Evolutionary conservation across 2,113 vertebrate species (phyloP).

Genomic region (Callipepla squamata): DNA sequence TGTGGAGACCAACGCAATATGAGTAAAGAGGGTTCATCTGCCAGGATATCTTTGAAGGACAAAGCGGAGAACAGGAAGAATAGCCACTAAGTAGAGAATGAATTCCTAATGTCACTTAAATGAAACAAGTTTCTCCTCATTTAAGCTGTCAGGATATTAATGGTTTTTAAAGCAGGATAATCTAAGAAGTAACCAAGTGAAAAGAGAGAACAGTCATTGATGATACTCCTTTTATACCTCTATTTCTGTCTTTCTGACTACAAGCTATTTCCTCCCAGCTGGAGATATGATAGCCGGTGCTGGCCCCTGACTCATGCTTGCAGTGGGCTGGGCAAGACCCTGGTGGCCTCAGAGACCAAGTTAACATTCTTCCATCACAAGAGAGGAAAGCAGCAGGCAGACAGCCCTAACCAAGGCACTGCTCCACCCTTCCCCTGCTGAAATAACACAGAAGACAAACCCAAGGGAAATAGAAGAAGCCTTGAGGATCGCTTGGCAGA

Average conservation of each 20-base stretch:
- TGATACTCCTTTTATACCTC: neutral
- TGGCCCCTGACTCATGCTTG: neutral
- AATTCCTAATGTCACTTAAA: neutral
- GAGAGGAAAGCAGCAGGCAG: neutral
- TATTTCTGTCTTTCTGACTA: conserved; percentile 4
- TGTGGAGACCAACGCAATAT: neutral
- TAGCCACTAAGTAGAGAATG: neutral
- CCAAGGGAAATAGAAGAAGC: neutral
- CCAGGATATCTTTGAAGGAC: neutral
- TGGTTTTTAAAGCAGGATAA: neutral
- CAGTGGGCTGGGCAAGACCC: neutral
- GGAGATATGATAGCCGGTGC: neutral
- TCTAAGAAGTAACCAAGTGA: conserved; percentile 14
- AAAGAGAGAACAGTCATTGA: neutral
- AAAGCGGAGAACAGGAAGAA: neutral
- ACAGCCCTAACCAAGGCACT: neutral
- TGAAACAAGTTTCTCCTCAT: neutral
- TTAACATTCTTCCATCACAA: neutral
- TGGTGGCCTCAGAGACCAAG: neutral
- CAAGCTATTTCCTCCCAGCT: neutral
- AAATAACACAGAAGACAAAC: neutral
- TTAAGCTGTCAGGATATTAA: neutral
- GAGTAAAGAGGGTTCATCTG: neutral
- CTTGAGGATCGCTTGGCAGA: neutral
- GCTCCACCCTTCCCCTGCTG: neutral